A percentile compares a stretch with the other conserved stretches of the same genome.
Conservation (phyloP, 2,797 vertebrate genomes). For the Anabacerthia variegaticeps region DNA sequence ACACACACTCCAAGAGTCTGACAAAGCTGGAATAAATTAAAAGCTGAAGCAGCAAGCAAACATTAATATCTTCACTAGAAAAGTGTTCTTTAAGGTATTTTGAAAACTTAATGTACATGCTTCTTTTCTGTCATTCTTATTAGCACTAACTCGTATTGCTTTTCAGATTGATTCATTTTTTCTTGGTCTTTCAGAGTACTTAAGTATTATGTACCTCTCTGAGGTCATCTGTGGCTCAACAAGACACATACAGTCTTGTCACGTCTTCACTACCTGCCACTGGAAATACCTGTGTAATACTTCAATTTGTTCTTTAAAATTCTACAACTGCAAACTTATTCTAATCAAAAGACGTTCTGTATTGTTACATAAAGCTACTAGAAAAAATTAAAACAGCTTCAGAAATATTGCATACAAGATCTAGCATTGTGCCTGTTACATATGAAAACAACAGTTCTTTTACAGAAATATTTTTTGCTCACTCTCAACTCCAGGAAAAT, state of each 20-base stretch:
- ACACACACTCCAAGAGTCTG: background rate
- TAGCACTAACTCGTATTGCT: background rate
- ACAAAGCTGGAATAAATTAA: conserved; percentile 25
- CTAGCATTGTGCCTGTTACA: background rate
- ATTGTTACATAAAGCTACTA: background rate
- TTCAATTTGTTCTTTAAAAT: background rate
- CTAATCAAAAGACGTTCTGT: background rate
- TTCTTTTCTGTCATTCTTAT: background rate
- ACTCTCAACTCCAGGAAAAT: conserved; percentile 13
- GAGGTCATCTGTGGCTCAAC: background rate
- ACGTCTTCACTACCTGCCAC: background rate
- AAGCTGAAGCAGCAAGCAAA: background rate
- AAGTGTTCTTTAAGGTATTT: background rate
- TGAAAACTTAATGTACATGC: background rate
- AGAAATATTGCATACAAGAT: background rate
- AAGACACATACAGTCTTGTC: accelerated
- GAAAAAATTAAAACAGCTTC: background rate
- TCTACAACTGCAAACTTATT: background rate
- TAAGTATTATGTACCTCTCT: background rate
- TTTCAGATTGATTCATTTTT: background rate
- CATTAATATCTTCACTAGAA: background rate
- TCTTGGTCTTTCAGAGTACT: background rate
- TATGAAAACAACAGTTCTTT: background rate
- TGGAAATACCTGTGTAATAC: background rate
- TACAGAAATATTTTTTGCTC: background rate